A percentile compares a stretch with the other conserved stretches of the same genome.
Conservation (phyloP, 2,888 invertebrate genomes). For the Galerucella nymphaeae region DNA sequence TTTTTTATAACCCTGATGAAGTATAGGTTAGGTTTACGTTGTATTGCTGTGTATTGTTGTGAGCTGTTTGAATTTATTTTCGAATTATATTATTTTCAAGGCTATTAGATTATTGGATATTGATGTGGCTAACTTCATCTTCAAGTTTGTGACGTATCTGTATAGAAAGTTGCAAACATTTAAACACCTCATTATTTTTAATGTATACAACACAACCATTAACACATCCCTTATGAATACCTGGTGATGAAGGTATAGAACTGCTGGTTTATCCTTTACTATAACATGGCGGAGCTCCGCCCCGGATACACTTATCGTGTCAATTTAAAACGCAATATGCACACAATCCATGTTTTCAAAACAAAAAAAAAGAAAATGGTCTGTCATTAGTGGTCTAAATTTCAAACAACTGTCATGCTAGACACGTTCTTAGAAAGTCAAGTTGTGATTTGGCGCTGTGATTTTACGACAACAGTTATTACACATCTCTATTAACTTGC, state of each 20-base stretch:
- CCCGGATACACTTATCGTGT: conserved; percentile 61
- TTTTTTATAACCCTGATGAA: no score
- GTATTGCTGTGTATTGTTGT: no score
- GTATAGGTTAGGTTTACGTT: no score
- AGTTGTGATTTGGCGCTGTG: neutral
- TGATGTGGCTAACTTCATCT: no score
- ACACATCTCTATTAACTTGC: no score
- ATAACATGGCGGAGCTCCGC: conserved; percentile 62
- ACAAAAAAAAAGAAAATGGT: neutral
- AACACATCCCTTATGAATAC: conserved; percentile 13
- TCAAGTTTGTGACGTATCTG: no score
- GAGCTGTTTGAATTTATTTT: no score
- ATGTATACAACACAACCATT: conserved; percentile 24
- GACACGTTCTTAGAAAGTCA: neutral
- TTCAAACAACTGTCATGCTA: neutral
- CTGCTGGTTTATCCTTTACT: conserved; percentile 60
- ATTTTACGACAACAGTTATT: neutral
- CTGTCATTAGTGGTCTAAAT: neutral
- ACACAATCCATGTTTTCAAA: conserved; percentile 13
- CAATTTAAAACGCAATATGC: conserved; percentile 50
- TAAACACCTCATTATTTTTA: neutral
- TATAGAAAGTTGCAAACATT: no score
- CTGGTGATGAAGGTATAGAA: conserved; percentile 57
- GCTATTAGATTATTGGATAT: no score
- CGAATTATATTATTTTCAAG: no score